These are phyloP conservation scores for Pseudochaenichthys georgianus DNA, from an alignment of 2,797 vertebrate species.

Conservation along the genomic window DNA sequence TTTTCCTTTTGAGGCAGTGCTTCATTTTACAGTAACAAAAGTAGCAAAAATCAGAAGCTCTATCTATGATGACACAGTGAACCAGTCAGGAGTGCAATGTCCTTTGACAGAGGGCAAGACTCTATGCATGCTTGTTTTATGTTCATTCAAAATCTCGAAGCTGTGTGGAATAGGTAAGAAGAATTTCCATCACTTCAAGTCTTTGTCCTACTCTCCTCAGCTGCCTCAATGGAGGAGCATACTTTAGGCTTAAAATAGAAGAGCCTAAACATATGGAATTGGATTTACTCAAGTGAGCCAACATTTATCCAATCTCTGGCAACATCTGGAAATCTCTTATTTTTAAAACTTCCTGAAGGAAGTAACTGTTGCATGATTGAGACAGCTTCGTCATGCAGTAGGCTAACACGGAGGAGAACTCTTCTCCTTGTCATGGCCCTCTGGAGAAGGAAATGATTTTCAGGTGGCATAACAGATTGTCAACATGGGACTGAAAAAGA, in stretches of 20 bases:
- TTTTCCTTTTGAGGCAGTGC: constrained; percentile 25
- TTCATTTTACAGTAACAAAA: constrained; percentile 35
- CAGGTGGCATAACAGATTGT: constrained; percentile 44
- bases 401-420: constrained; percentile 10
- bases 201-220: constrained; percentile 2
- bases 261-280: constrained; percentile 48
- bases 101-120: constrained; percentile 28
- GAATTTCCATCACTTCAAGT: constrained; percentile 15
- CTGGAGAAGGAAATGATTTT: constrained; percentile 41
- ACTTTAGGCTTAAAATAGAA: constrained; percentile 1
- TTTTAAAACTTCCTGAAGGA: constrained; percentile 56
- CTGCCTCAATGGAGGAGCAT: background rate
- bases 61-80: constrained; percentile 30
- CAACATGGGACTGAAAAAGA: constrained; percentile 25
- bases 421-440: constrained; percentile 18
- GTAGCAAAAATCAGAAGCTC: constrained; percentile 32
- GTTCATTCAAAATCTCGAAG: constrained; percentile 22
- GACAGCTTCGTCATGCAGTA: constrained; percentile 26
- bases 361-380: constrained; percentile 52
- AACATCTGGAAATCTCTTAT: constrained; percentile 48
- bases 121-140: constrained; percentile 15
- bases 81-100: constrained; percentile 17
- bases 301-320: constrained; percentile 38
- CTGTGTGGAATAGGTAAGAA: background rate
- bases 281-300: constrained; percentile 32